Evolutionary conservation across 30 jellyfish, hydroid and myxozoan genomes (phyloP).

Genomic region (Turritopsis dohrnii): DNA sequence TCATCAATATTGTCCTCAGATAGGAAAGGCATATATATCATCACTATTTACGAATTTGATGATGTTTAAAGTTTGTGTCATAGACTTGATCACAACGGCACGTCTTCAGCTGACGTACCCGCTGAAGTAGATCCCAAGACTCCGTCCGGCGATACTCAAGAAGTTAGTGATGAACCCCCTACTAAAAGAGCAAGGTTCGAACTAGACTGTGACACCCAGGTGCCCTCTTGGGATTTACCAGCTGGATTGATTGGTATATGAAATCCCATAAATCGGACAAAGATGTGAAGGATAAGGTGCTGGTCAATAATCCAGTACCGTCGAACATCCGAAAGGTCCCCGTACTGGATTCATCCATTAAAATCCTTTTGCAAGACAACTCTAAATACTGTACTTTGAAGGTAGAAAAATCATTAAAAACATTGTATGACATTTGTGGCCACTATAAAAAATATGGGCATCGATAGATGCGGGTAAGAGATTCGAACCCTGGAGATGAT

Average conservation of each 20-base stretch:
- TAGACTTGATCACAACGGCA: too few species aligned
- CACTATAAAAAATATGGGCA: background rate
- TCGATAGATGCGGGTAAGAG: background rate
- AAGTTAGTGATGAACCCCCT: background rate
- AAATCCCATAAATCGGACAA: background rate
- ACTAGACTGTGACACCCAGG: background rate
- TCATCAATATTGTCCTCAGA: background rate
- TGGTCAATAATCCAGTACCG: background rate
- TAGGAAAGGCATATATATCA: background rate
- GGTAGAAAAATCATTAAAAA: background rate
- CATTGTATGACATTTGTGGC: background rate
- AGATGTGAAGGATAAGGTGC: background rate
- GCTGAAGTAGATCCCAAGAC: constrained; percentile 20
- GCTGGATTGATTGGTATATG: background rate
- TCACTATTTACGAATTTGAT: background rate
- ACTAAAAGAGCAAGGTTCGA: background rate
- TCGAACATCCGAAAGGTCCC: background rate
- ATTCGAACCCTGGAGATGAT: background rate
- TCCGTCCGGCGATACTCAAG: background rate
- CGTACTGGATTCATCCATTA: background rate
- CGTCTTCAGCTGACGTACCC: too few species aligned
- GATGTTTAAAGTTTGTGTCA: constrained; percentile 20
- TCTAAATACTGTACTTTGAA: background rate
- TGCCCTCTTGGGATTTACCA: background rate
- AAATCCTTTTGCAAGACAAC: background rate